A percentile compares a stretch with the other conserved stretches of the same genome.
Evolutionary conservation across 2,113 vertebrate species (phyloP).

Genomic region (Semnornis frantzii): DNA sequence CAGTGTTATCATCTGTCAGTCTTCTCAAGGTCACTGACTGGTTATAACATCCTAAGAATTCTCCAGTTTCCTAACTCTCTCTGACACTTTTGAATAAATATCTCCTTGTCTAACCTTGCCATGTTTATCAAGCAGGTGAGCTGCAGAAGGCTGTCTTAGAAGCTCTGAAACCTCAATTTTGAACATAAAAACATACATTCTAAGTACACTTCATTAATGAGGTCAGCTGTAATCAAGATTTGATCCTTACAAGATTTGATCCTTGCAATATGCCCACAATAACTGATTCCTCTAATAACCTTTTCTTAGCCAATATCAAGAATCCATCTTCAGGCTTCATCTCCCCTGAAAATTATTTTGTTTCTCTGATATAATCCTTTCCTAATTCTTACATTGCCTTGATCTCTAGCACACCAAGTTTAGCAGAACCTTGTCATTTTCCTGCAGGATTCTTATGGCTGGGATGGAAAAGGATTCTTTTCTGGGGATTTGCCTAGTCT

Average conservation of each 20-base stretch:
- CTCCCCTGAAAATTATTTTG: not conserved
- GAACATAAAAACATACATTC: not conserved
- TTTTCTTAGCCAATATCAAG: not conserved
- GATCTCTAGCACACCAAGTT: not conserved
- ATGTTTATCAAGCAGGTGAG: not conserved
- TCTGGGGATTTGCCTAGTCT: not conserved
- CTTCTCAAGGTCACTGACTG: slow-evolving; percentile 22
- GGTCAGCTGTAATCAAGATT: not conserved
- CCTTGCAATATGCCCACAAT: not conserved
- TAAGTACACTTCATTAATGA: not conserved
- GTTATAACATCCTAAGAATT: not conserved
- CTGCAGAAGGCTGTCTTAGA: not conserved
- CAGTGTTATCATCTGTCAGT: not conserved
- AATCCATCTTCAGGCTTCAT: not conserved
- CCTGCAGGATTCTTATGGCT: not conserved
- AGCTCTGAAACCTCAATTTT: not conserved
- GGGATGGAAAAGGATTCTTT: not conserved
- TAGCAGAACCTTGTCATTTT: not conserved
- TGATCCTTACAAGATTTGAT: not conserved
- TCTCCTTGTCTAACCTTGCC: slow-evolving; percentile 28
- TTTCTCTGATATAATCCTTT: not conserved
- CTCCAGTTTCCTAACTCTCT: not conserved
- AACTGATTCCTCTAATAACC: not conserved
- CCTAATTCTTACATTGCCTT: not conserved
- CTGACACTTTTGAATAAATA: slow-evolving; percentile 19